Percentiles rank a stretch among this genome's conserved stretches.
These are phyloP conservation scores for Microcebus tavaratra DNA, from an alignment of 2,113 vertebrate genomes.

Conservation along the genomic window DNA sequence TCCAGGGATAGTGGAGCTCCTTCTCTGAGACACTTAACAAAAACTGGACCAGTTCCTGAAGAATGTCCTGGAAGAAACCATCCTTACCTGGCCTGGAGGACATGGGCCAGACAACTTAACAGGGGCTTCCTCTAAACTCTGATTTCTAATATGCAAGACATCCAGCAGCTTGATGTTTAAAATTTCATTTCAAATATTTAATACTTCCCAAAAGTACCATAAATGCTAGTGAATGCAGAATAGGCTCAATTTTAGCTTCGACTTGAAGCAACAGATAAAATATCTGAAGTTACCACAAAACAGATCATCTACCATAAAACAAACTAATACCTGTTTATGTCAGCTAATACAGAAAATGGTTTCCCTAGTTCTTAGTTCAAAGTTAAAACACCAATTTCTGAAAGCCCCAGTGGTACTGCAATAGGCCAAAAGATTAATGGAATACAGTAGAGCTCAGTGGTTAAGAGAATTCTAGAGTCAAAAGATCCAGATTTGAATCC, in stretches of 20 bases:
- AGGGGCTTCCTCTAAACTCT: not conserved
- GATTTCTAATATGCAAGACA: not conserved
- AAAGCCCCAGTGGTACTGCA: not conserved
- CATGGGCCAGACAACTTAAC: not conserved
- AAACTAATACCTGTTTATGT: not conserved
- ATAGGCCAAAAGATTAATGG: not conserved
- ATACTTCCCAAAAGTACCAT: not conserved
- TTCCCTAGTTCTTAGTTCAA: not conserved
- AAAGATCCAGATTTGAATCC: not conserved
- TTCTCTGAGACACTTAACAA: constrained; percentile 23
- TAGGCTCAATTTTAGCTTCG: not conserved
- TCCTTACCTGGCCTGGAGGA: not conserved
- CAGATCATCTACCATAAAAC: not conserved
- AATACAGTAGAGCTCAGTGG: not conserved
- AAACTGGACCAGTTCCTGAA: not conserved
- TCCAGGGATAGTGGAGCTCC: not conserved
- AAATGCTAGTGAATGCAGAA: not conserved
- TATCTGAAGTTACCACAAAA: not conserved
- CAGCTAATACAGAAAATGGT: not conserved
- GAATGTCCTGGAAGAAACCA: not conserved
- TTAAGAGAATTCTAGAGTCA: not conserved
- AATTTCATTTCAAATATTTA: constrained; percentile 37
- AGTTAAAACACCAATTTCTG: constrained; percentile 13
- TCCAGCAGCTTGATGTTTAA: not conserved
- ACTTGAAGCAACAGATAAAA: not conserved